These are phyloP conservation scores for Melanerpes aurifrons DNA, from an alignment of 2,113 vertebrate genomes.

Conservation along the genomic window DNA sequence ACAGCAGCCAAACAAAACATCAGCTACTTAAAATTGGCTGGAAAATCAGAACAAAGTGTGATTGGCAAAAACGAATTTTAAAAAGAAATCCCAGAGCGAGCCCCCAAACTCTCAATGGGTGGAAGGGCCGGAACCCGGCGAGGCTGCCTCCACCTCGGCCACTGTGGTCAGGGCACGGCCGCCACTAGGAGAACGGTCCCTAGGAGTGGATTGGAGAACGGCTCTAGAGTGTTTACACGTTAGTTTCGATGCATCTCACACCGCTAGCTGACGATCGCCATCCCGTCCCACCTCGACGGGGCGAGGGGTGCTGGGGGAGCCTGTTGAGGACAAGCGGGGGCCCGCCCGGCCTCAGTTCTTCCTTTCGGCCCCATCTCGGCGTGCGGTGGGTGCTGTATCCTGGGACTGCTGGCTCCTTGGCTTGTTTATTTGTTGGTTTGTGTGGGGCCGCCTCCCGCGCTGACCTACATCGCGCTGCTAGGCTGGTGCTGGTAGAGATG, in stretches of 20 bases:
- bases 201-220: conserved; percentile 59
- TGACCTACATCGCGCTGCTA: conserved; percentile 77
- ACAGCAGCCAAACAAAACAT: conserved; percentile 92
- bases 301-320: neutral
- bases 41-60: conserved; percentile 69
- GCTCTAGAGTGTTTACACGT: conserved; percentile 78
- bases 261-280: conserved; percentile 55
- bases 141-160: neutral
- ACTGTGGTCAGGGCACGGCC: neutral
- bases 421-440: conserved; percentile 52
- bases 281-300: neutral
- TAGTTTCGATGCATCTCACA: conserved; percentile 80
- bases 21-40: conserved; percentile 85
- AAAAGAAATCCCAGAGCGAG: neutral
- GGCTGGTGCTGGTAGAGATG: conserved; percentile 43
- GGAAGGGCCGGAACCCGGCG: neutral
- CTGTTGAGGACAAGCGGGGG: neutral
- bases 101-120: neutral
- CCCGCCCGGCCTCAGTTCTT: conserved; percentile 78
- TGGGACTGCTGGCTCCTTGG: conserved; percentile 37
- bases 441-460: conserved; percentile 65
- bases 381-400: conserved; percentile 75
- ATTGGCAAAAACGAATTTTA: conserved; percentile 45
- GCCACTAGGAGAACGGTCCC: conserved; percentile 68
- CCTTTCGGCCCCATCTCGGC: conserved; percentile 45